These are phyloP conservation scores for Bellardia bayeri DNA, from an alignment of 2,888 invertebrate species.

Conservation along the genomic window DNA sequence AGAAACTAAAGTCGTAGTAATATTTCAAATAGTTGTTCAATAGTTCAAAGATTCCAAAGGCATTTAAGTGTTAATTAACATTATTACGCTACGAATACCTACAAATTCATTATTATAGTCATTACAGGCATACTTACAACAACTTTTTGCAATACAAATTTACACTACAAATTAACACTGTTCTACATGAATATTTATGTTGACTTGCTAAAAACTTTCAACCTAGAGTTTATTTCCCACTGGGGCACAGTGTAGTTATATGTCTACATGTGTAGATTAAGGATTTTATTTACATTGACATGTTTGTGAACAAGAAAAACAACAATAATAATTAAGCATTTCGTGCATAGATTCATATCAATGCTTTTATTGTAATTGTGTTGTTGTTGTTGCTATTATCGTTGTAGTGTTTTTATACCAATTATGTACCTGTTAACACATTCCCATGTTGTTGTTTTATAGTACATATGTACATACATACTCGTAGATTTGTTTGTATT, in stretches of 20 bases:
- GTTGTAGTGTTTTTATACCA: conserved; percentile 49
- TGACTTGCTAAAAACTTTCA: too few relatives aligned
- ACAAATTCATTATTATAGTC: too few relatives aligned
- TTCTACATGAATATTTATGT: too few relatives aligned
- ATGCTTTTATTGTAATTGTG: conserved; percentile 20
- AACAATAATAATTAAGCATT: conserved; percentile 39
- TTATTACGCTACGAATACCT: too few relatives aligned
- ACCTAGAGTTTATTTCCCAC: too few relatives aligned
- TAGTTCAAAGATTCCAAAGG: too few relatives aligned
- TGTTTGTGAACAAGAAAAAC: conserved; percentile 20
- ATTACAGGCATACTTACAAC: too few relatives aligned
- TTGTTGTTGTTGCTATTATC: conserved; percentile 12
- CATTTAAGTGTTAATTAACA: too few relatives aligned
- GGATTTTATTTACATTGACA: conserved; percentile 28
- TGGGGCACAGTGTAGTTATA: neutral
- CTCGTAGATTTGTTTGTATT: conserved; percentile 20
- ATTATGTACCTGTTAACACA: conserved; percentile 64
- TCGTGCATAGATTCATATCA: conserved; percentile 61
- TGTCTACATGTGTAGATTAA: neutral
- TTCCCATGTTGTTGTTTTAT: conserved; percentile 22
- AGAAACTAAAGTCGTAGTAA: too few relatives aligned
- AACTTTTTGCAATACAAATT: too few relatives aligned
- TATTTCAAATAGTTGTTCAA: too few relatives aligned
- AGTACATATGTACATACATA: conserved; percentile 8
- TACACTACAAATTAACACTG: too few relatives aligned